Evolutionary conservation across 2,797 vertebrate species (phyloP).

Genomic region (Crocodylus rhombifer): DNA sequence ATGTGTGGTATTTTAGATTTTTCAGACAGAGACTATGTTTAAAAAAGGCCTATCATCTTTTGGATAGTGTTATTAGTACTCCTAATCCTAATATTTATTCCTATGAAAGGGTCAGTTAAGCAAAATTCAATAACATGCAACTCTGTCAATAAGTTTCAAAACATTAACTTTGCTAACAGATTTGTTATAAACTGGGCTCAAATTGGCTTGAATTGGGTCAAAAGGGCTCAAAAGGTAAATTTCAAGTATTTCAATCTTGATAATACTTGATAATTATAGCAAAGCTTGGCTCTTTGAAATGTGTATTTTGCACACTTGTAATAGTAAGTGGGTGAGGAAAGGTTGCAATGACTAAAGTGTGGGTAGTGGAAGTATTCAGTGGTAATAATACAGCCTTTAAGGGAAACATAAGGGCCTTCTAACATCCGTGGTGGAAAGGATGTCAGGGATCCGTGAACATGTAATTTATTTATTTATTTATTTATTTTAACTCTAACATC

Average conservation of each 20-base stretch:
- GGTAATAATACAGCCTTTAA: conserved; percentile 54
- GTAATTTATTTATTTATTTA: conserved; percentile 43
- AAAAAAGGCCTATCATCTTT: background rate
- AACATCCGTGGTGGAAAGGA: background rate
- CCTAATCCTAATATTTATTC: background rate
- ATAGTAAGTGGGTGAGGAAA: conserved; percentile 65
- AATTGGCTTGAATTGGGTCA: background rate
- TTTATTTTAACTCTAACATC: conserved; percentile 71
- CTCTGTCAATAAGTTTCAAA: conserved; percentile 28
- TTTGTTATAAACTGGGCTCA: background rate
- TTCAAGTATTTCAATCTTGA: background rate
- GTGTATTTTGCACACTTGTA: conserved; percentile 63
- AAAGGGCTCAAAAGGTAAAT: background rate
- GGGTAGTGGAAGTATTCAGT: conserved; percentile 70
- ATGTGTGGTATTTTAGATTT: background rate
- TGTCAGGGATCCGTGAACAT: conserved; percentile 35
- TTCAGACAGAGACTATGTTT: conserved; percentile 3
- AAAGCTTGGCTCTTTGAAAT: conserved; percentile 38
- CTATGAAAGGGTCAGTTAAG: background rate
- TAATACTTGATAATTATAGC: background rate
- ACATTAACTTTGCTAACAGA: conserved; percentile 32
- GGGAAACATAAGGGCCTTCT: conserved; percentile 38
- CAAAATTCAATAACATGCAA: background rate
- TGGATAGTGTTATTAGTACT: background rate
- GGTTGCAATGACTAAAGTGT: conserved; percentile 58